phyloP scores from a whole-genome alignment of 2,888 invertebrate genomes.

The Acanthococcus lagerstroemiae region DNA sequence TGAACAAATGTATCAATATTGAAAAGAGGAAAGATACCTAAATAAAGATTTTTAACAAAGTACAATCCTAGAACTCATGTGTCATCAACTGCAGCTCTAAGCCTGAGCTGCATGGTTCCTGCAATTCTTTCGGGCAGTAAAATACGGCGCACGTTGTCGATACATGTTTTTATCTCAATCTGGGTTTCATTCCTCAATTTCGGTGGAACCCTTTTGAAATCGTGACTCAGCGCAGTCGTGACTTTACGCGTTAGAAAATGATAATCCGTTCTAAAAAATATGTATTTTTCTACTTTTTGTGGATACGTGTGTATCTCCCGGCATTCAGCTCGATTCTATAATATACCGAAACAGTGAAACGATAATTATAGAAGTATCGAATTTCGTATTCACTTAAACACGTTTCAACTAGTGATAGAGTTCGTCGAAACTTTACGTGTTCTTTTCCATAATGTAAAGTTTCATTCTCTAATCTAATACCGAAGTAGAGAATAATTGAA shows the following conservation, averaged over 20 bases:
- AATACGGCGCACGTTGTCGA: not conserved
- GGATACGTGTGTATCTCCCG: not conserved
- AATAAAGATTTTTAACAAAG: not conserved
- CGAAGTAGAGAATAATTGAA: too few relatives aligned
- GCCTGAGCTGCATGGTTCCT: not conserved
- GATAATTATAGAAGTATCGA: not conserved
- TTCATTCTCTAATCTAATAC: too few relatives aligned
- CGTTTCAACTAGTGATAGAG: not conserved
- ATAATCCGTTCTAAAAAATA: not conserved
- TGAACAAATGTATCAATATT: not conserved
- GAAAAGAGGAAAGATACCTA: not conserved
- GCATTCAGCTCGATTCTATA: not conserved
- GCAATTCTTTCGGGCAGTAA: not conserved
- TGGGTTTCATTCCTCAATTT: not conserved
- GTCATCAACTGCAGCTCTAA: not conserved
- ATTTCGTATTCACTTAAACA: too few relatives aligned
- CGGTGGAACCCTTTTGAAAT: not conserved
- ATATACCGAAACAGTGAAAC: not conserved
- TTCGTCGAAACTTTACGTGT: too few relatives aligned
- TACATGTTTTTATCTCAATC: not conserved
- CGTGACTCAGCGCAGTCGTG: not conserved
- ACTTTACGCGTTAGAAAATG: not conserved
- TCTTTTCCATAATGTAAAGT: too few relatives aligned
- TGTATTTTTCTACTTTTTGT: not conserved
- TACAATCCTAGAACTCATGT: not conserved